Percentiles rank a stretch among this genome's conserved stretches.
Conservation (phyloP, 2,113 vertebrate species). For the Talpa occidentalis region DNA sequence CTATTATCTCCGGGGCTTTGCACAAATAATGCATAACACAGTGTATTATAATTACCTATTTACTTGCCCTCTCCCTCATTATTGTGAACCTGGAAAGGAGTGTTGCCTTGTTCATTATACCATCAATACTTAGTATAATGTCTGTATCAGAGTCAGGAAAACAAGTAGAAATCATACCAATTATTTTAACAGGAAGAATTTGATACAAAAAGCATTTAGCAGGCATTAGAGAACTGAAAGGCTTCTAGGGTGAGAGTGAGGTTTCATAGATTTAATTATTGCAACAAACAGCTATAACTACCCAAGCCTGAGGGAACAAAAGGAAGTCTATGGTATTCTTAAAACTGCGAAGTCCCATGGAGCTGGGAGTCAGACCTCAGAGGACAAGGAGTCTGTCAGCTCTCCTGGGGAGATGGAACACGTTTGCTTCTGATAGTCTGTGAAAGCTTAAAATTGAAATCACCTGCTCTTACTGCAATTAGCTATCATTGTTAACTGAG, state of each 20-base stretch:
- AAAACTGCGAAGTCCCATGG: background rate
- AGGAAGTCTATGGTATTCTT: background rate
- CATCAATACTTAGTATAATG: background rate
- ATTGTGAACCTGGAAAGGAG: background rate
- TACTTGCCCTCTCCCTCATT: background rate
- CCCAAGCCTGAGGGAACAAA: background rate
- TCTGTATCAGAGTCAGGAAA: background rate
- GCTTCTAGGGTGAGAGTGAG: background rate
- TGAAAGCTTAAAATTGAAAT: background rate
- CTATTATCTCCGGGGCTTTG: background rate
- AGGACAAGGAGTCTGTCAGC: background rate
- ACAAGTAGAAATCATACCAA: background rate
- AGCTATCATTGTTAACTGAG: background rate
- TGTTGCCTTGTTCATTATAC: background rate
- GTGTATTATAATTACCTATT: background rate
- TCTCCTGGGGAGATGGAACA: no score
- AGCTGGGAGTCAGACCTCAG: background rate
- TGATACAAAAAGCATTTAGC: background rate
- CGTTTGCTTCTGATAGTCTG: background rate
- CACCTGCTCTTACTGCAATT: background rate
- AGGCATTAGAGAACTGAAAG: background rate
- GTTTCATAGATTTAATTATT: background rate
- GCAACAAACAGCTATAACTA: background rate
- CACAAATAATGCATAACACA: background rate
- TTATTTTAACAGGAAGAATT: background rate